Base-by-base conservation (phyloP, 2,113 vertebrate genomes). In the Probosciger aterrimus region DNA sequence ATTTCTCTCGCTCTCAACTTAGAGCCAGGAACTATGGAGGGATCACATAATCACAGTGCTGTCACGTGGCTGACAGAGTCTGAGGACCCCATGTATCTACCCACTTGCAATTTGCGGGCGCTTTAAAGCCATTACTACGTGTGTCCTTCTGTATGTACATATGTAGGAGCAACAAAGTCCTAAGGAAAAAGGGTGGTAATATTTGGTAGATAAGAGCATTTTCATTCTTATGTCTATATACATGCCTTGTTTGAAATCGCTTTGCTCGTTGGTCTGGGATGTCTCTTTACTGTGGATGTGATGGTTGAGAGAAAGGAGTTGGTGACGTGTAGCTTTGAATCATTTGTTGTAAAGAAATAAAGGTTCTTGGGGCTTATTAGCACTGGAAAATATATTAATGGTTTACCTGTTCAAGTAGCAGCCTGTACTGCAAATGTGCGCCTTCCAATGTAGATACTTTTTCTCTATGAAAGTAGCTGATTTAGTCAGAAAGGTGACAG, bases 401-500 rank as follows among this genome's bases (percentile, higher is more conserved):
- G 68, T 93, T 97, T 97, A 95, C 83, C 52, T 93, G 93, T 87
- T 91, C 81, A 90, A 96, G 90, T 43, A 74, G 96, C 92, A 86
- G 76, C 63, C 92, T 94, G 96, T 68, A 87, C 94, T 46, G 77
- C 77, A 82, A 95, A 94, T 92, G 96, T 67, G 8, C 65, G 57
- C 79, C 89, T 95, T 79, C 75, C 87, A 92, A 74, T 67, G 85
- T 39, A 92, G 95, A 91, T 93, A 91, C 83, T 95, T 96, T 91
- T 93, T 95, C 67, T 73, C 30, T 94, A 63, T 88, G 82, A 97
- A 98, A 98, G 97, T 95, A 96, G 97, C 98, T 98, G 98, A 98
- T 98, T 97, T 98, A 98, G 97, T 98, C 97, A 96, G 98, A 97
- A 97, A 98, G 97, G 97, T 98, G 98, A 98, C 98, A 98, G 98